These are phyloP conservation scores for Crocodylus rhombifer DNA, from an alignment of 2,797 vertebrate genomes.

Conservation along the genomic window DNA sequence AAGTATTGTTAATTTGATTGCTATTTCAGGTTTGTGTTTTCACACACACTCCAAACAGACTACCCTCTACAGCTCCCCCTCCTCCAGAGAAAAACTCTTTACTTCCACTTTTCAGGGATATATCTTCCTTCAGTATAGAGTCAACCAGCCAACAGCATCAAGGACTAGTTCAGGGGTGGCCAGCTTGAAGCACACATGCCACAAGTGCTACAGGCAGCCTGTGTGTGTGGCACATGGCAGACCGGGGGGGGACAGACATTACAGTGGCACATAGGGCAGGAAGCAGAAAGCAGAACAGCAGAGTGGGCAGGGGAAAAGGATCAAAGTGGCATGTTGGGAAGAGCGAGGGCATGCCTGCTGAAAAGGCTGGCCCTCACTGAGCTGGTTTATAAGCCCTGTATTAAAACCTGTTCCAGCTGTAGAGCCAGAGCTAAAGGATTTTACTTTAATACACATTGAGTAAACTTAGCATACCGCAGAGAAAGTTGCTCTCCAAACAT, in stretches of 20 bases:
- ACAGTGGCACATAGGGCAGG: too few relatives aligned
- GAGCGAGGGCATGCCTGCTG: too few relatives aligned
- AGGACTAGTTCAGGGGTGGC: background rate
- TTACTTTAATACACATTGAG: background rate
- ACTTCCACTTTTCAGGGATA: background rate
- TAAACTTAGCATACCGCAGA: background rate
- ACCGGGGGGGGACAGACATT: too few relatives aligned
- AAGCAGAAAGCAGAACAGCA: too few relatives aligned
- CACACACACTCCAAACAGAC: background rate
- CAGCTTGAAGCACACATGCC: too few relatives aligned
- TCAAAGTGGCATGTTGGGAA: too few relatives aligned
- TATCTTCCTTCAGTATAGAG: background rate
- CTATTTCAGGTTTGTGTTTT: background rate
- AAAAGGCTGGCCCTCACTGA: too few relatives aligned
- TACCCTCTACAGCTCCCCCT: background rate
- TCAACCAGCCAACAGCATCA: background rate
- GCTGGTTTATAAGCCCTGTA: background rate
- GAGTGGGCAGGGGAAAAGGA: too few relatives aligned
- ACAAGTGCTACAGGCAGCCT: too few relatives aligned
- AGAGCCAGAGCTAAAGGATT: fast-evolving
- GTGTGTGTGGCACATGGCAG: too few relatives aligned
- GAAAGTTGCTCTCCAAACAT: background rate
- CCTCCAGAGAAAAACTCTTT: background rate
- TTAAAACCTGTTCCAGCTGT: background rate
- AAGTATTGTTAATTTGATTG: background rate